Percentiles rank a stretch among this genome's conserved stretches.
phyloP scores from a whole-genome alignment of 1,140 invertebrate species.

The Polypedilum pembai region DNA sequence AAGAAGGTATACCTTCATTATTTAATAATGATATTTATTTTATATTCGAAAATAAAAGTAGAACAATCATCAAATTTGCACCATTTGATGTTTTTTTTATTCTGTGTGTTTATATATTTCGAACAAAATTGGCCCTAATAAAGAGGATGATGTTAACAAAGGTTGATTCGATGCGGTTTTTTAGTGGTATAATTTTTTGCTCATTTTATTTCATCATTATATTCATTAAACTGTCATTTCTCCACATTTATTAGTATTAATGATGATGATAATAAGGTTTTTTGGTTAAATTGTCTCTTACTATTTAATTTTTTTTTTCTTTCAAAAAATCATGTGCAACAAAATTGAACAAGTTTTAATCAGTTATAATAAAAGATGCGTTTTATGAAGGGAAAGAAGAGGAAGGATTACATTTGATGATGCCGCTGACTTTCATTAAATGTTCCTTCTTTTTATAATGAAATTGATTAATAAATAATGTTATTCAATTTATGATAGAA shows the following conservation, averaged over 20 bases:
- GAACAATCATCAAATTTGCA: constrained; percentile 18
- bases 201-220: constrained; percentile 14
- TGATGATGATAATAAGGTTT: neutral
- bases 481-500: constrained; percentile 19
- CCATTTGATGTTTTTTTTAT: constrained; percentile 18
- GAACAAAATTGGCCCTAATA: constrained; percentile 14
- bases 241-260: constrained; percentile 14
- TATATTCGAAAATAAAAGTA: neutral
- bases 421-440: no score
- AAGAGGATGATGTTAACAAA: constrained; percentile 15
- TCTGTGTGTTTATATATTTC: neutral
- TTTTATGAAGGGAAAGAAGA: neutral
- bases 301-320: neutral
- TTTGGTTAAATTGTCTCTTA: neutral
- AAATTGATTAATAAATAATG: constrained; percentile 17
- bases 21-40: constrained; percentile 15
- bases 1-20: constrained; percentile 11
- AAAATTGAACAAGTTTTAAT: neutral
- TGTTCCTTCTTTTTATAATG: neutral
- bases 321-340: neutral
- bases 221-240: constrained; percentile 18
- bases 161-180: constrained; percentile 16
- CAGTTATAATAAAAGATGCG: no score
- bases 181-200: neutral
- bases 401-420: neutral